Percentiles rank a stretch among this genome's conserved stretches.
Conservation (phyloP, 2,113 vertebrate genomes). For the Pachyramphus minor region DNA sequence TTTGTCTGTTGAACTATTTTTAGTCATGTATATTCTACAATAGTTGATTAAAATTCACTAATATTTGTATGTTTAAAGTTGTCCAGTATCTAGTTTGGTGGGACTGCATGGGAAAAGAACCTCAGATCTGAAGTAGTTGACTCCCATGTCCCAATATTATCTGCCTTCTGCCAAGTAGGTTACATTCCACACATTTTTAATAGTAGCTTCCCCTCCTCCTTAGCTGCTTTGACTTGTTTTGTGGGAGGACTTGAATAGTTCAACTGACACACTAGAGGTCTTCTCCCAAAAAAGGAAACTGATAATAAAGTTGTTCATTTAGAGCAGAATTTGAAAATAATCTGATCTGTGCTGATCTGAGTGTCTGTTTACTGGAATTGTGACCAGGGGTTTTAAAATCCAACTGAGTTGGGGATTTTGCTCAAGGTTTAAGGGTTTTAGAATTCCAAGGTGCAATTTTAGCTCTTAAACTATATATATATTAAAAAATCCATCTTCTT, state of each 20-base stretch:
- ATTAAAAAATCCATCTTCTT: not conserved
- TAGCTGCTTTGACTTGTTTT: conserved; percentile 44
- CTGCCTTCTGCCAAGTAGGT: not conserved
- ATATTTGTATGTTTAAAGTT: not conserved
- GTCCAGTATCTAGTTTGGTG: not conserved
- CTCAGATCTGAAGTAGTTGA: not conserved
- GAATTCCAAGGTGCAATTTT: no score
- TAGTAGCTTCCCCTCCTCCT: conserved; percentile 39
- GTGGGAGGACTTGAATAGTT: conserved; percentile 15
- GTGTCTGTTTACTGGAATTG: not conserved
- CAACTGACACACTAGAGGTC: not conserved
- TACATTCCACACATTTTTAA: conserved; percentile 61
- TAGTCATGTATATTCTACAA: not conserved
- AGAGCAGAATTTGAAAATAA: not conserved
- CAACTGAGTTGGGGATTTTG: not conserved
- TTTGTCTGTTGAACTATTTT: not conserved
- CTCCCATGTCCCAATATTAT: not conserved
- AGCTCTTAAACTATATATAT: no score
- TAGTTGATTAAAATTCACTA: not conserved
- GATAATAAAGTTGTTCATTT: not conserved
- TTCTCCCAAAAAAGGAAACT: not conserved
- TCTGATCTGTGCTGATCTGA: not conserved
- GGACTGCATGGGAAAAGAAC: not conserved
- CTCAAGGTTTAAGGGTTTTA: not conserved
- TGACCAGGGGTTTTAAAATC: not conserved